Conservation (phyloP, 1,140 invertebrate genomes). For the Melitaea cinxia region DNA sequence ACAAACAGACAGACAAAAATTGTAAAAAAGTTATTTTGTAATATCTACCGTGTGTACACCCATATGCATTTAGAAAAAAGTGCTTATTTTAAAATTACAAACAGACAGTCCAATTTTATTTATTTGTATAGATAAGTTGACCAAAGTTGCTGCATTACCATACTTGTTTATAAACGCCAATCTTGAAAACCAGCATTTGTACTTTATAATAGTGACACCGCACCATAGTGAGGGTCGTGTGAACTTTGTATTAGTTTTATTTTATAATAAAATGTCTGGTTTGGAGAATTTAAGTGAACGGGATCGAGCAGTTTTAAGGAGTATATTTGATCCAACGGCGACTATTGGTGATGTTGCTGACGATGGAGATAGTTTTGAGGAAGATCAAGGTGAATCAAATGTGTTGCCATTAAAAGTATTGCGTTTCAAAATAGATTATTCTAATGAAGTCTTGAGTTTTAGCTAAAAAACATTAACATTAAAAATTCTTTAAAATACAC, state of each 20-base stretch:
- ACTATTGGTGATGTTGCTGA: conserved; percentile 76
- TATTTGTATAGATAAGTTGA: too few relatives aligned
- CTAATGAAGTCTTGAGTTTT: too few relatives aligned
- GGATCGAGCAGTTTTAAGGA: conserved; percentile 80
- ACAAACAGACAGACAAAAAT: too few relatives aligned
- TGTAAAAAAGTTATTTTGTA: too few relatives aligned
- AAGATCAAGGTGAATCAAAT: conserved; percentile 49
- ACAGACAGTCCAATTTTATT: too few relatives aligned
- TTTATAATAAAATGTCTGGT: conserved; percentile 42
- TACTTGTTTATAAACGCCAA: conserved; percentile 17
- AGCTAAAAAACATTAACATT: too few relatives aligned
- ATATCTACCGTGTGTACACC: too few relatives aligned
- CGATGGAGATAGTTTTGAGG: conserved; percentile 63
- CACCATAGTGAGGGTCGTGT: neutral
- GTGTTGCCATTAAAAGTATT: too few relatives aligned
- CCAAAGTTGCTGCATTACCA: conserved; percentile 16
- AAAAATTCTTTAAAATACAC: too few relatives aligned
- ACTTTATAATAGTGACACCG: neutral
- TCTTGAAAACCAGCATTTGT: neutral
- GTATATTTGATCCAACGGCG: conserved; percentile 82
- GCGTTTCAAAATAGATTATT: too few relatives aligned
- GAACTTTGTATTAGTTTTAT: neutral
- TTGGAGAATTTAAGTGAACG: conserved; percentile 77
- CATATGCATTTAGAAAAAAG: too few relatives aligned
- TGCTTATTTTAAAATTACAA: too few relatives aligned